Evolutionary conservation across 2,797 vertebrate species (phyloP).

Genomic region (Enoplosus armatus): DNA sequence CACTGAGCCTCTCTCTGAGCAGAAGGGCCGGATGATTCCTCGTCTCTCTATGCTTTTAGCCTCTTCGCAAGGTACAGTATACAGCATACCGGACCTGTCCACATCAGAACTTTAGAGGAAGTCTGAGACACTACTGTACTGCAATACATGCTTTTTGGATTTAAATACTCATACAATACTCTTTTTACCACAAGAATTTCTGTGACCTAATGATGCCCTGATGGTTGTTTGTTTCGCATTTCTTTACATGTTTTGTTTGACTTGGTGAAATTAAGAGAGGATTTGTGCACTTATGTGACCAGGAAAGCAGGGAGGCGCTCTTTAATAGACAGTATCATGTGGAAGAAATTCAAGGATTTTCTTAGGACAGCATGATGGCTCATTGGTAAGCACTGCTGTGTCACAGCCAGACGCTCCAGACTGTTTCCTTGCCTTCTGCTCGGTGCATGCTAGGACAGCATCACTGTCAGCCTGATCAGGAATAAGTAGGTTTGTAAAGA

Average conservation of each 20-base stretch:
- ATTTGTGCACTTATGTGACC: slow-evolving; percentile 19
- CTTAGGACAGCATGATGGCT: slow-evolving; percentile 55
- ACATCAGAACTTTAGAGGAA: background rate
- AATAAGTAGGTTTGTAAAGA: slow-evolving; percentile 41
- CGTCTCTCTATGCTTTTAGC: slow-evolving; percentile 15
- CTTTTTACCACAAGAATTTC: background rate
- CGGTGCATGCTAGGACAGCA: slow-evolving; percentile 56
- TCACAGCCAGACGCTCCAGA: slow-evolving; percentile 62
- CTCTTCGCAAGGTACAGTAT: slow-evolving; percentile 15
- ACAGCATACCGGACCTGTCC: background rate
- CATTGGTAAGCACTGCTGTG: slow-evolving; percentile 61
- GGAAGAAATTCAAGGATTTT: slow-evolving; percentile 49
- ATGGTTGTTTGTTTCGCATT: background rate
- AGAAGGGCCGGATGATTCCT: slow-evolving; percentile 8
- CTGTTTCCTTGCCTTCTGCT: slow-evolving; percentile 62
- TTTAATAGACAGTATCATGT: slow-evolving; percentile 27
- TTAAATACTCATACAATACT: background rate
- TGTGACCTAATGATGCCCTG: background rate
- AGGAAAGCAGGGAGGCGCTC: slow-evolving; percentile 4
- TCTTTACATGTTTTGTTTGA: slow-evolving; percentile 1
- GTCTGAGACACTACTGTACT: background rate
- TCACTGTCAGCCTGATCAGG: slow-evolving; percentile 53
- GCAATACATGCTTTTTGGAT: slow-evolving; percentile 11
- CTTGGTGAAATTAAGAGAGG: slow-evolving; percentile 17
- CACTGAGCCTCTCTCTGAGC: slow-evolving; percentile 50